Conservation (phyloP, 2,888 invertebrate genomes). For the Merodon equestris region DNA sequence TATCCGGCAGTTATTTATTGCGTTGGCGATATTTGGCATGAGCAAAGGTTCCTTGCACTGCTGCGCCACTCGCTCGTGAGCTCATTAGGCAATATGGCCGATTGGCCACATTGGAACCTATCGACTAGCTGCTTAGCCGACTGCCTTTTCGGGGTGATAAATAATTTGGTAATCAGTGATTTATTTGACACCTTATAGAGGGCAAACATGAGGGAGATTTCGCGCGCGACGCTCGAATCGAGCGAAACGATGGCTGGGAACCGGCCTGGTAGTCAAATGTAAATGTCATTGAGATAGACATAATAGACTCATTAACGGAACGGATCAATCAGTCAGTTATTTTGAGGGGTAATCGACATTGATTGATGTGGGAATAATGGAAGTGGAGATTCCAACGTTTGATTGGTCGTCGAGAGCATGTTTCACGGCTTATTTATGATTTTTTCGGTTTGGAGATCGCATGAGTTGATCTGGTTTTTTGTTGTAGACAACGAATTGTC, state of each 20-base stretch:
- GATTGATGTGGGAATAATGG: constrained; percentile 63
- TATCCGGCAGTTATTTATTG: constrained; percentile 63
- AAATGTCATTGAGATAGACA: constrained; percentile 61
- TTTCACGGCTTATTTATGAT: constrained; percentile 44
- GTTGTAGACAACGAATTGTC: neutral
- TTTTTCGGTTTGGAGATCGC: constrained; percentile 16
- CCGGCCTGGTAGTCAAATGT: constrained; percentile 38
- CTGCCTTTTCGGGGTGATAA: constrained; percentile 51
- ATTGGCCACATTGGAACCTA: constrained; percentile 43
- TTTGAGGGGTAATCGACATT: constrained; percentile 54
- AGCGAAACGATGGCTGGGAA: constrained; percentile 33
- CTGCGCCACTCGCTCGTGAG: constrained; percentile 54
- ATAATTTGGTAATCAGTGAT: constrained; percentile 66
- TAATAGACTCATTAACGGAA: constrained; percentile 62
- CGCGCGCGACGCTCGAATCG: neutral
- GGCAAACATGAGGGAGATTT: constrained; percentile 55
- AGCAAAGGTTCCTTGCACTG: constrained; percentile 43
- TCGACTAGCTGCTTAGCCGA: no score
- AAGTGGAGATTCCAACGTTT: neutral
- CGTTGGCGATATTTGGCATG: constrained; percentile 64
- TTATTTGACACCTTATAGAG: constrained; percentile 58
- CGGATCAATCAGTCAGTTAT: constrained; percentile 62
- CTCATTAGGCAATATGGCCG: constrained; percentile 64
- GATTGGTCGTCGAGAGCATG: constrained; percentile 39
- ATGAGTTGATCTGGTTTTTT: constrained; percentile 33